A percentile compares a stretch with the other conserved stretches of the same genome.
Conservation (phyloP, 2,113 vertebrate genomes). For the Podarcis cretensis region DNA sequence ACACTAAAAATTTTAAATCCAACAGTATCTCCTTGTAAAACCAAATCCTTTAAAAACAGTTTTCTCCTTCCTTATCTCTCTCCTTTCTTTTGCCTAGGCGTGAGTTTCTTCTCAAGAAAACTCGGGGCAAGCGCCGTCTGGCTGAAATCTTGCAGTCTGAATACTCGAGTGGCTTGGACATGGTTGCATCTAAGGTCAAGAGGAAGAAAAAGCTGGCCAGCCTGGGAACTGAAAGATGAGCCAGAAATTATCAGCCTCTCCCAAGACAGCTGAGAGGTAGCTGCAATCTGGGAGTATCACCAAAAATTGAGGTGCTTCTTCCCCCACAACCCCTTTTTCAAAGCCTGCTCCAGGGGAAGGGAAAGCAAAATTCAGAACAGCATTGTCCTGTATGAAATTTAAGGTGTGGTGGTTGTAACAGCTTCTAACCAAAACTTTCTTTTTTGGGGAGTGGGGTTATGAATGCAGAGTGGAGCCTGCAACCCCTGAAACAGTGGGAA, state of each 20-base stretch:
- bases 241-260: background rate
- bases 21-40: background rate
- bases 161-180: conserved; percentile 83
- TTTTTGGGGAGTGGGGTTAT: background rate
- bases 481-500: background rate
- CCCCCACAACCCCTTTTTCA: background rate
- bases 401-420: rapidly evolving
- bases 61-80: conserved; percentile 27
- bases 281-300: background rate
- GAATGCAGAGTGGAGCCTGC: background rate
- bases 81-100: conserved; percentile 65
- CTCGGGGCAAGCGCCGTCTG: conserved; percentile 62
- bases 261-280: conserved; percentile 7
- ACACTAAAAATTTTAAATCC: background rate
- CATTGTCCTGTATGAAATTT: conserved; percentile 6
- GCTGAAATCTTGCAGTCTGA: conserved; percentile 80
- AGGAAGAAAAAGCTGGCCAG: conserved; percentile 45
- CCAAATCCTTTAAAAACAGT: conserved; percentile 37
- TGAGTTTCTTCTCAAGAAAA: conserved; percentile 63
- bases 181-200: conserved; percentile 51
- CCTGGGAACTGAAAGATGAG: conserved; percentile 36
- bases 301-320: background rate
- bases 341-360: background rate
- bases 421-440: background rate
- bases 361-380: background rate